Evolutionary conservation across 1,140 invertebrate genomes (phyloP), one percentile per base, ranked within the genome.

Genomic region (Maniola jurtina): DNA sequence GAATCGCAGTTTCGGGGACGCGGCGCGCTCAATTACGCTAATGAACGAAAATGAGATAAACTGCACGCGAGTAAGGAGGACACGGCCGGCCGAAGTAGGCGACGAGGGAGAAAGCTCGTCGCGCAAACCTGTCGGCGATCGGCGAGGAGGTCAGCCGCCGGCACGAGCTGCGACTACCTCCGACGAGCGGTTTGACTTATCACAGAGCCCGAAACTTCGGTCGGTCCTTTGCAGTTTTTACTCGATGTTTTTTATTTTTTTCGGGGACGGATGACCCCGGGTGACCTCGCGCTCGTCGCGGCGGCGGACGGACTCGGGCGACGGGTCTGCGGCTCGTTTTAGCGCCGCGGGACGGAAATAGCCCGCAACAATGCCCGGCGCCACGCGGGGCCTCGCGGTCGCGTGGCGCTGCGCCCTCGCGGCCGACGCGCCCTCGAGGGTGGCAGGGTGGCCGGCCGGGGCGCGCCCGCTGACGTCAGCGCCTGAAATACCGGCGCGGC

Each of bases 381-480:
- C 71, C 71, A 71, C 71, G 66, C 65, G 73, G 70, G 71, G 72
- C 64, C 66, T 72, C 69, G 76, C 75, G 73, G 77, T 75, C 25
- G 25, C 74, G 74, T 73, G 75, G 45, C 72, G 72, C 63, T 72
- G 42, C 42, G 42, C 42, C 38, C 38, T 9, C 38, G 38, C 10
- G 38, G 36, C 36, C 5, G 9, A 9, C 36, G 36, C 36, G 36
- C 5, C 5, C 36, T 5, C 36, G 5, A 5, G 38, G 10, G 38
- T 7, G 7, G 38, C 38, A 9, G 38, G 38, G 38, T 7, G 7
- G 62, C 72, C 69, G 66, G 68, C 52, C 69, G 63, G 66, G 64
- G 65, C 70, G 70, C 66, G 72, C 45, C 10, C 13, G 11, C 0
- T 48, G 14, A 15, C 45, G n/a, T 6, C 13, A 1, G 10, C 11